Base-by-base conservation (phyloP, 2,888 invertebrate genomes). In the Thereva unica region DNA sequence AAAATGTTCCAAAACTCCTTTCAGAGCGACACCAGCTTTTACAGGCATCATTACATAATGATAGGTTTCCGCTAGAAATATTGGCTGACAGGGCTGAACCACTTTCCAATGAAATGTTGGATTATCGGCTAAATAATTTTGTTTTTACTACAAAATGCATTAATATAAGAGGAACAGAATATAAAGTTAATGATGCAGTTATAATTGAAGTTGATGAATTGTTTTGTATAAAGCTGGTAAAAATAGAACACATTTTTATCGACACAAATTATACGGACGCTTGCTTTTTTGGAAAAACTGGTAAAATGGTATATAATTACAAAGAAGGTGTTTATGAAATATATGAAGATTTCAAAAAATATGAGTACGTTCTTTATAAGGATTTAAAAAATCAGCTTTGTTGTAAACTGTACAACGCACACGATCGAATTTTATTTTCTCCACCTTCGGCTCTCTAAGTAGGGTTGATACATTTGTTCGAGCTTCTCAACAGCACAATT, bases 171-270 rank as follows among this genome's bases (percentile, higher is more conserved):
- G 56, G 56, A 42, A 34, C 12, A 8, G 9, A 4, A 42, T 56
- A 56, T 40, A 56, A 42, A 56, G 34, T 34, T 12, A 56, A 56
- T 34, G 56, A 56, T 56, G 9, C 23, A 6, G 42, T 56, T 41
- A 23, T 56, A 23, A 9, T 44, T 6, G 12, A 56, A 34, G 23
- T 44, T 7, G 9, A 5, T 12, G 56, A 56, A 1, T 4, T 34
- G 5, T 8, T 8, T 23, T 5, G n/a, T 9, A 8, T 56, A 4
- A 42, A 34, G 9, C 4, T 56, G 2, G 4, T 56, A 23, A 10
- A 56, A 56, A 56, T 56, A 8, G 12, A 56, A 56, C n/a, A 44
- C 12, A 56, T 56, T 56, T 56, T 56, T 12, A 5, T 56, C 4
- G 12, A 42, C 4, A 35, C 12, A 12, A 56, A 56, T 56, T 56